These are phyloP conservation scores for Girardinus metallicus DNA, from an alignment of 2,797 vertebrate species.

Conservation along the genomic window DNA sequence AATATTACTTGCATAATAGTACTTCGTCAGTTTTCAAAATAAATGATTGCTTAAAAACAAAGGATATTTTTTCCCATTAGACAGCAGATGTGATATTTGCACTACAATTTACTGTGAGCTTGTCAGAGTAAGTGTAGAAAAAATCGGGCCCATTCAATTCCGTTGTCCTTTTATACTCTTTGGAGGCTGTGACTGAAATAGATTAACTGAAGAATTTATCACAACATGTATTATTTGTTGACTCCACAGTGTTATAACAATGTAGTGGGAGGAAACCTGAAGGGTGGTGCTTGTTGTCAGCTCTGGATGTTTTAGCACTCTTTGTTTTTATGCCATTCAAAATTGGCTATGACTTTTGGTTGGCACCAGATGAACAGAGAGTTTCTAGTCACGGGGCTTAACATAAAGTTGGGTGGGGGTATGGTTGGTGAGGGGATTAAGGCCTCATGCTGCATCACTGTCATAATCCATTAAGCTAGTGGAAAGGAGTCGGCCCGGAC, in stretches of 20 bases:
- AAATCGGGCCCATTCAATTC: neutral
- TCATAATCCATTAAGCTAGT: constrained; percentile 75
- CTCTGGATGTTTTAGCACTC: constrained; percentile 40
- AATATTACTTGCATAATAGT: neutral
- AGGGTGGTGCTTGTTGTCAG: constrained; percentile 35
- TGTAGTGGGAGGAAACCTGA: constrained; percentile 26
- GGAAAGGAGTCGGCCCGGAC: constrained; percentile 55
- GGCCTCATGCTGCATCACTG: constrained; percentile 74
- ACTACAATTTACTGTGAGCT: neutral
- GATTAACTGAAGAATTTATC: constrained; percentile 2
- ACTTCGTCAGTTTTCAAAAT: neutral
- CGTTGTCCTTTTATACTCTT: neutral
- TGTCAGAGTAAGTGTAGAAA: neutral
- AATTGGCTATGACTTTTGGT: constrained; percentile 39
- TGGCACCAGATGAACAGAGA: constrained; percentile 56
- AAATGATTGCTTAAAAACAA: neutral
- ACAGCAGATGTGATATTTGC: neutral
- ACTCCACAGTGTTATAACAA: constrained; percentile 13
- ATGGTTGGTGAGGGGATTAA: constrained; percentile 66
- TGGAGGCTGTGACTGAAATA: constrained; percentile 1
- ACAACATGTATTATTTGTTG: constrained; percentile 8
- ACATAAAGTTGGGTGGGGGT: constrained; percentile 66
- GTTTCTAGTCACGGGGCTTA: constrained; percentile 64
- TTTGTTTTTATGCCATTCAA: constrained; percentile 45
- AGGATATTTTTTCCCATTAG: no score